Evolutionary conservation across 2,797 vertebrate genomes (phyloP), one percentile per base, ranked within the genome.

Genomic region (Pseudomugil tenellus): DNA sequence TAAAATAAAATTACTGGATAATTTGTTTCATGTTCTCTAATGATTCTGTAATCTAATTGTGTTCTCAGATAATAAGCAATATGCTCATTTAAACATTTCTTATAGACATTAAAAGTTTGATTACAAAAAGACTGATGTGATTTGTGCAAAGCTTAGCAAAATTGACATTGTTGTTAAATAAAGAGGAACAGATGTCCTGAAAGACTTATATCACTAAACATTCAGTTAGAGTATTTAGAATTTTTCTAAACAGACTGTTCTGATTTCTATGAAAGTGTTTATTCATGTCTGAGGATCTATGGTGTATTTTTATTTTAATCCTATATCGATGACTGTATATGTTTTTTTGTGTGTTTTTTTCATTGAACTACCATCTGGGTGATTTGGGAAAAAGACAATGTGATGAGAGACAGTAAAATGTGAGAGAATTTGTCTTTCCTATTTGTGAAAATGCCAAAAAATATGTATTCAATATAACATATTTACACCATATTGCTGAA

Each of bases 341-440:
- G 14, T 81, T 69, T 52, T 68, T n/a, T n/a, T n/a, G n/a, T n/a
- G n/a, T 63, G 67, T 82, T 67, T 51, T 76, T 74, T 66, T 72
- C 28, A 72, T 67, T 66, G 72, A 79, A 66, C 79, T 84, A 78
- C 70, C 84, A 82, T 77, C 69, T 73, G 69, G 58, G 70, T 73
- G 64, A 61, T 3, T 16, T 13, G 37, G 35, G 12, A 13, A 11
- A 10, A 11, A 13, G 35, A 37, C 3, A 13, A 39, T 39, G 37
- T 39, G 37, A 39, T 16, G 37, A 16, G 16, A 34, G 34, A 35
- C n/a, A n/a, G n/a, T n/a, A 35, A 35, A 12, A 53, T 61, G 48
- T 57, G 59, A 73, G 64, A 77, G 26, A 77, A 53, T 64, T 66
- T 83, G 39, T 72, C 72, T 64, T n/a, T n/a, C n/a, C n/a, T n/a